Percentiles rank a stretch among this genome's conserved stretches.
Evolutionary conservation across 1,140 invertebrate species (phyloP).

Genomic region (Steinernema khuongi): DNA sequence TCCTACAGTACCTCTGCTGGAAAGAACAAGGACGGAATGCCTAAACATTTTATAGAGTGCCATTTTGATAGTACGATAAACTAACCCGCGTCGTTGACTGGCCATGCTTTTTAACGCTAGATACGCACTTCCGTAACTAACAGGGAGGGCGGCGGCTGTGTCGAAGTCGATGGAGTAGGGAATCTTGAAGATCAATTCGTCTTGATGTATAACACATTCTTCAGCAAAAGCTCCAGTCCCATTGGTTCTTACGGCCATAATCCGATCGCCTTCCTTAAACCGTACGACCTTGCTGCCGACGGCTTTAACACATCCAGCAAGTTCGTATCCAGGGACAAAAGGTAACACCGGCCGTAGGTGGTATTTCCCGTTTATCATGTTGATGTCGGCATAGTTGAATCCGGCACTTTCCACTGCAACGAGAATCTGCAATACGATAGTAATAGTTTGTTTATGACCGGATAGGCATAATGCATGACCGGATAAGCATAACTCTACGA

Average conservation of each 20-base stretch:
- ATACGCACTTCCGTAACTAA: slow-evolving; percentile 41
- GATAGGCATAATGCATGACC: no score
- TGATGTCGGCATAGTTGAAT: slow-evolving; percentile 40
- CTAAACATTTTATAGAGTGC: slow-evolving; percentile 25
- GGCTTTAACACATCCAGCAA: slow-evolving; percentile 30
- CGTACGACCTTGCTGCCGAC: slow-evolving; percentile 39
- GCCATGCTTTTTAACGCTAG: slow-evolving; percentile 38
- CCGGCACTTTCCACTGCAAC: slow-evolving; percentile 42
- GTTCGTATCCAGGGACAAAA: slow-evolving; percentile 41
- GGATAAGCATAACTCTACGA: no score
- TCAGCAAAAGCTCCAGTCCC: slow-evolving; percentile 37
- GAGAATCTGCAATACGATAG: slow-evolving; percentile 30
- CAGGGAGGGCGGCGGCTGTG: slow-evolving; percentile 29
- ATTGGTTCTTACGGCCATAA: slow-evolving; percentile 28
- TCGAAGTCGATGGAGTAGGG: slow-evolving; percentile 39
- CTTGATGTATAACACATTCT: slow-evolving; percentile 30
- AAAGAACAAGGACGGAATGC: slow-evolving; percentile 29
- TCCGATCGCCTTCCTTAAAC: slow-evolving; percentile 43
- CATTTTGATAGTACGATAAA: slow-evolving; percentile 11
- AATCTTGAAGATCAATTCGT: slow-evolving; percentile 32
- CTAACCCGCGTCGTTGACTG: slow-evolving; percentile 31
- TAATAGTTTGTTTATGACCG: no score
- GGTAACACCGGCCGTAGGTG: slow-evolving; percentile 37
- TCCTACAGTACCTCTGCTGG: slow-evolving; percentile 33
- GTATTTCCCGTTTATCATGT: slow-evolving; percentile 39